Base-by-base conservation (phyloP, 2,797 vertebrate genomes). In the Sus cebifrons region DNA sequence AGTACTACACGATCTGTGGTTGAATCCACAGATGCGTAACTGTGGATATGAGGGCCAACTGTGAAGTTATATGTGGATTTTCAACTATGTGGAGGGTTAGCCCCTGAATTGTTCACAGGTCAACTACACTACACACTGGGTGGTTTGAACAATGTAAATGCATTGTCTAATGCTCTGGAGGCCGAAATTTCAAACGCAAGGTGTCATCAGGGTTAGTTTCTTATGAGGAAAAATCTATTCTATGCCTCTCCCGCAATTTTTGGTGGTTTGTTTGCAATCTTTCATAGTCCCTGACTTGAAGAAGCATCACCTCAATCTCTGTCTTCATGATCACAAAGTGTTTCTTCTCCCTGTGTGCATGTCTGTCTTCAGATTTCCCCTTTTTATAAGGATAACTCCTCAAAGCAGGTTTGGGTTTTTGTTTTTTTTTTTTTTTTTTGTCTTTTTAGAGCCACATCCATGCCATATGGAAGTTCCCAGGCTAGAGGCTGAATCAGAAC, bases 1-100 rank as follows among this genome's bases (percentile, higher is more conserved):
- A 58, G 54, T n/a, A 25, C 20, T 79, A 16, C 3, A 58, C 6
- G 0, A 36, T 36, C 5, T 54, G 21, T 4, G n/a, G 12, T 23
- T 36, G n/a, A 78, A 23, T 36, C 29, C n/a, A 12, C 54, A 2
- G 54, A 16, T 25, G 20, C 18, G n/a, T n/a, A 79, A 25, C 54
- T 25, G 9, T 0, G 0, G n/a, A 10, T 25, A 58, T 36, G 77
- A 79, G 16, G 15, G n/a, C 20, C 20, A 13, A 36, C n/a, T 16
- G 4, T 71, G 40, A 71, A 71, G 70, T 13, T 40, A 40, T 23
- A 23, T 71, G 70, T 0, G 5, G 20, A 71, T 8, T 54, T 32
- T 68, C 7, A 32, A 18, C 15, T 44, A 73, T 18, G 5, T 27
- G 13, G 56, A 79, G 56, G 32, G 13, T 13, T n/a, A 16, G 20